Percentiles rank a stretch among this genome's conserved stretches.
Conservation (phyloP, 2,888 invertebrate genomes). For the Troides oblongomaculatus region DNA sequence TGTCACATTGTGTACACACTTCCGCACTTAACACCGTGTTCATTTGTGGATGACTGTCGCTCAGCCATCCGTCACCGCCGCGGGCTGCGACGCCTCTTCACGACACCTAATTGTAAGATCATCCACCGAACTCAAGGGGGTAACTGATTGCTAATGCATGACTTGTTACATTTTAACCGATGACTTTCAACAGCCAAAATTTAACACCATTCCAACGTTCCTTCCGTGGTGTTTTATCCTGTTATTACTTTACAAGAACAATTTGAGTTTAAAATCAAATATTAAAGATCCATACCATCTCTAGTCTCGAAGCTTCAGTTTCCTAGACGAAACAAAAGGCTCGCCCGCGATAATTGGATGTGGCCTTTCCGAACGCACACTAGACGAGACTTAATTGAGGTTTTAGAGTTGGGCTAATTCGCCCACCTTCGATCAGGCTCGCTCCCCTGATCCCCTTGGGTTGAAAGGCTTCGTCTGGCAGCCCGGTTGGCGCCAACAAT, state of each 20-base stretch:
- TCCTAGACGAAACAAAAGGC: slow-evolving; percentile 69
- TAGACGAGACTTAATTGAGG: slow-evolving; percentile 80
- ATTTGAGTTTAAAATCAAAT: slow-evolving; percentile 11
- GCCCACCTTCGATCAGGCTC: slow-evolving; percentile 73
- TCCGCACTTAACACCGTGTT: slow-evolving; percentile 73
- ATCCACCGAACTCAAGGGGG: slow-evolving; percentile 58
- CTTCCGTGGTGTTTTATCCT: background rate
- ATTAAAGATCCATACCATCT: slow-evolving; percentile 48
- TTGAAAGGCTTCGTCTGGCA: slow-evolving; percentile 66
- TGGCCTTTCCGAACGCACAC: slow-evolving; percentile 75
- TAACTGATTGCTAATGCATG: slow-evolving; percentile 67
- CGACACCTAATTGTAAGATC: slow-evolving; percentile 71
- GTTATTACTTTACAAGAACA: background rate
- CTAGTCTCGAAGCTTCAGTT: slow-evolving; percentile 40
- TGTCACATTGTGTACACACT: slow-evolving; percentile 63
- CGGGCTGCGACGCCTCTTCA: slow-evolving; percentile 61
- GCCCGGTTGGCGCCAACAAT: slow-evolving; percentile 58
- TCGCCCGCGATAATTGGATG: slow-evolving; percentile 76
- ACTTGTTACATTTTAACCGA: slow-evolving; percentile 55
- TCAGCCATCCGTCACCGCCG: slow-evolving; percentile 68
- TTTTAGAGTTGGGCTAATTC: slow-evolving; percentile 79
- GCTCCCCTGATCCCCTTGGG: slow-evolving; percentile 48
- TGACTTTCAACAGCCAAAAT: slow-evolving; percentile 38
- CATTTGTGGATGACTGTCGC: slow-evolving; percentile 75
- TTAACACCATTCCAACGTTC: slow-evolving; percentile 36